phyloP scores from a whole-genome alignment of 2,113 vertebrate species.

The Illadopsis cleaveri region DNA sequence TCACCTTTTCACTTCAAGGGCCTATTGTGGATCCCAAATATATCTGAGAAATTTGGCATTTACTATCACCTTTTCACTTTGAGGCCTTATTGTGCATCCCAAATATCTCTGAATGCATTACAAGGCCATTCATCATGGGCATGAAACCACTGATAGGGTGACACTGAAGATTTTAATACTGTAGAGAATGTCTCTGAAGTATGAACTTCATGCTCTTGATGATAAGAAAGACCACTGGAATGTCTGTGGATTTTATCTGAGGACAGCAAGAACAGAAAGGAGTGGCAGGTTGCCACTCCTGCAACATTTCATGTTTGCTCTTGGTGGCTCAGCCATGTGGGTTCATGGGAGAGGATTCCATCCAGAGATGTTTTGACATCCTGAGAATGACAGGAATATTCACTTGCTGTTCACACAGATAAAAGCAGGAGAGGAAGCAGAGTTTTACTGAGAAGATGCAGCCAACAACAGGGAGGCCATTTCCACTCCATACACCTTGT shows the following conservation, averaged over 20 bases:
- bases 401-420: not conserved
- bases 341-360: not conserved
- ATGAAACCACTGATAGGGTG: not conserved
- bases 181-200: not conserved
- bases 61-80: not conserved
- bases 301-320: not conserved
- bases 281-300: not conserved
- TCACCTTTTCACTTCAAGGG: not conserved
- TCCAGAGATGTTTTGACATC: not conserved
- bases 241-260: not conserved
- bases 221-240: not conserved
- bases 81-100: not conserved
- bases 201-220: not conserved
- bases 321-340: not conserved
- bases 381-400: not conserved
- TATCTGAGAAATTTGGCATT: not conserved
- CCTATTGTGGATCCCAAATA: not conserved
- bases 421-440: not conserved
- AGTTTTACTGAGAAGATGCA: not conserved
- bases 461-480: not conserved
- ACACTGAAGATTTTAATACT: not conserved
- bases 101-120: not conserved
- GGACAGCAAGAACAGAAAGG: not conserved
- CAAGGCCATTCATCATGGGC: not conserved
- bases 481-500: conserved; percentile 6